phyloP scores from a whole-genome alignment of 2,113 vertebrate species.

The Microcebus griseorufus region DNA sequence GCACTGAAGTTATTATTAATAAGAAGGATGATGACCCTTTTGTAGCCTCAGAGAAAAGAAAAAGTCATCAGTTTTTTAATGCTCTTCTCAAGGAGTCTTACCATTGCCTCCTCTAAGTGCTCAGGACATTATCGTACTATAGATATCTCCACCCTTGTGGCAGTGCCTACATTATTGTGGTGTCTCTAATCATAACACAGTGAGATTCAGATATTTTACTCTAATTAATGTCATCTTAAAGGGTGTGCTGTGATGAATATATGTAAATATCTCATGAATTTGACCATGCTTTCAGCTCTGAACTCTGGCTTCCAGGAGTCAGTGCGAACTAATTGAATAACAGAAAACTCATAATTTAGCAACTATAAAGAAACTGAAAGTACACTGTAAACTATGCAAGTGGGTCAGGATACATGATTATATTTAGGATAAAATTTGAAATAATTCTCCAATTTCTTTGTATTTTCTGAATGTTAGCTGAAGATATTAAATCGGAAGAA shows the following conservation, averaged over 20 bases:
- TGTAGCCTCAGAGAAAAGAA: conserved; percentile 24
- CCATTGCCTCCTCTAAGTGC: not conserved
- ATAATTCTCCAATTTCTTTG: not conserved
- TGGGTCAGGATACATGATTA: conserved; percentile 7
- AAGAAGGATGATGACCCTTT: conserved; percentile 30
- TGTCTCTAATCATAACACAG: conserved; percentile 61
- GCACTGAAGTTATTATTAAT: conserved; percentile 49
- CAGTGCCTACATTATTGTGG: conserved; percentile 21
- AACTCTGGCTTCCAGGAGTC: conserved; percentile 81
- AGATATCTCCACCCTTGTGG: not conserved
- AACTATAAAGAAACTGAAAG: conserved; percentile 71
- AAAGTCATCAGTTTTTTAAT: conserved; percentile 2
- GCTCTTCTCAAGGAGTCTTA: not conserved
- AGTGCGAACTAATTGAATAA: conserved; percentile 68
- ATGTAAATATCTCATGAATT: conserved; percentile 70
- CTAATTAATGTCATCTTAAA: conserved; percentile 79
- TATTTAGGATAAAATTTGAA: conserved; percentile 40
- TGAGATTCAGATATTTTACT: conserved; percentile 77
- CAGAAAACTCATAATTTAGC: conserved; percentile 80
- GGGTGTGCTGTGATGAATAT: conserved; percentile 76
- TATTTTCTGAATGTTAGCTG: conserved; percentile 15
- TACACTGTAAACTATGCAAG: conserved; percentile 47
- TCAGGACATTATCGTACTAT: not conserved
- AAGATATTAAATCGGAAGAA: not conserved
- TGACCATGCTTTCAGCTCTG: conserved; percentile 70